Evolutionary conservation across 30 jellyfish, hydroid and myxozoan genomes (phyloP), one percentile per base, ranked within the genome.

Genomic region (Morbakka virulenta): DNA sequence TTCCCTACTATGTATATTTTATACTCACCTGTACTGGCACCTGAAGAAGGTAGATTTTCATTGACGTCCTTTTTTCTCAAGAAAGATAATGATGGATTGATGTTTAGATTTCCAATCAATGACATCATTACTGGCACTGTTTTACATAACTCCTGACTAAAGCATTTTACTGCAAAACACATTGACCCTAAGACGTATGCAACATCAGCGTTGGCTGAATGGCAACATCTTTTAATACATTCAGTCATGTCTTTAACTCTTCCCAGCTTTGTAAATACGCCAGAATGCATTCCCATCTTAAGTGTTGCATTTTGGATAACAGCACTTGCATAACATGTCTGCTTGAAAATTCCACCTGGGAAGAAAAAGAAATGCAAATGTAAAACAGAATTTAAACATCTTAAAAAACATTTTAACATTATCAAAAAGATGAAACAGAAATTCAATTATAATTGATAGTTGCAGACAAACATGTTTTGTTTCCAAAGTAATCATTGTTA

Each of bases 241-340:
- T 91, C 98, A 62, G 84, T 96, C 98, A 91, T 91, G 47, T 73
- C 72, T 36, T 69, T 81, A 12, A 91, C 98, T 17, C 83, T 85
- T 30, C 98, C 98, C 30, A 91, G 78, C 63, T 84, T 84, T 3
- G 98, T 91, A 31, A 91, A 91, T 84, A 91, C 27, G 6, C 98
- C 98, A 0, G 98, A 91, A 30, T 91, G 98, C 98, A 91, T 91
- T 9, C 98, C 98, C 91, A 91, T 76, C 74, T 84, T 82, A 36
- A 91, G 72, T 0, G 98, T 91, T 4, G 96, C 96, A 30, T 91
- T 91, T 53, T 83, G 80, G n/a, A 89, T 80, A 25, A 84, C 79
- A 1, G 94, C 64, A 12, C 89, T 93, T 1, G 98, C 98, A 23
- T 79, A 82, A 61, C 98, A 91, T 41, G 9, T 41, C 17, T 17